Base-by-base conservation (phyloP, 2,797 vertebrate species). In the Salarias fasciatus region DNA sequence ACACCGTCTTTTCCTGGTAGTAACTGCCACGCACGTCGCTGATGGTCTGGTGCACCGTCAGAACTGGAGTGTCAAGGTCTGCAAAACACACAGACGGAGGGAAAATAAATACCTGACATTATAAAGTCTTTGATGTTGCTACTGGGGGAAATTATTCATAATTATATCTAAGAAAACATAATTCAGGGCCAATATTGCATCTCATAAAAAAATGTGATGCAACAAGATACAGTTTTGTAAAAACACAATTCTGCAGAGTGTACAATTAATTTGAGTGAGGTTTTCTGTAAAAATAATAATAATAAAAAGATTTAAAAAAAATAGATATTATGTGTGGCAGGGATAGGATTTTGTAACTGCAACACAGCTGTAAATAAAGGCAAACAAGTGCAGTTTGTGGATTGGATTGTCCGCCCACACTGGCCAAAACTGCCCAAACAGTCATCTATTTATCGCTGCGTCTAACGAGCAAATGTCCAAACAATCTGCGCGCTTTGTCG, bases 1-100 rank as follows among this genome's bases (percentile, higher is more conserved):
- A 99, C 75, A 99, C 97, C 0, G 97, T 99, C 91, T 98, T 98
- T 90, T 99, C 97, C 82, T 98, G 96, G 88, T 99, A 99, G 89
- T 98, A 99, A 84, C 95, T 98, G 59, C 96, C 96, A 0, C 97
- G 93, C 2, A 98, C 97, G 0, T 99, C 97, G 0, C 96, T 98
- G 84, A 98, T 96, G 4, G 96, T 99, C 94, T 98, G 97, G 78
- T 99, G 97, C 41, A 99, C 92, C 0, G 97, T 99, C 80, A 99
- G 93, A 75, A 97, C 82, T 0, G 97, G 97, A 15, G 92, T 94
- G 37, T 98, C 96, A 75, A 98, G 91, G 87, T 99, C 97, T 99
- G 91, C 31, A 91, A 86, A 57, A 56, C 29, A 64, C 33, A 63
- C 47, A 1, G 18, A 24, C 24, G 24, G 18, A 24, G 24, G 24